Evolutionary conservation across 1,140 invertebrate genomes (phyloP).

Genomic region (Helicoverpa zea): DNA sequence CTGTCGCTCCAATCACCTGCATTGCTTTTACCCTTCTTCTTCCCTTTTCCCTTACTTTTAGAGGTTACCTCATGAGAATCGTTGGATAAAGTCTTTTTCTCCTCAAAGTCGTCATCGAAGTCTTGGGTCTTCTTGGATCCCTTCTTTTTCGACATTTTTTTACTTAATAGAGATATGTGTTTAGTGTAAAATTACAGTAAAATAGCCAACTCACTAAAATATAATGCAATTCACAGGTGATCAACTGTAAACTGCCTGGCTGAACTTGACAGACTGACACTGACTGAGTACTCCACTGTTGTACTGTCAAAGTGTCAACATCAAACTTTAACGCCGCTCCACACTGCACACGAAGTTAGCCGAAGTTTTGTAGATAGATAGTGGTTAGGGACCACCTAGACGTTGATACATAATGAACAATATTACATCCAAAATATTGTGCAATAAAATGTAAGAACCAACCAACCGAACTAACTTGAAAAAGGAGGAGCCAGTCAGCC

Average conservation of each 20-base stretch:
- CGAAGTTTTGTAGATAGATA: too few relatives aligned
- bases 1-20: constrained; percentile 86
- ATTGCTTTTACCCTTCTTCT: constrained; percentile 85
- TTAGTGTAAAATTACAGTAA: neutral
- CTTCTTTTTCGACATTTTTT: constrained; percentile 88
- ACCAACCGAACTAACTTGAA: too few relatives aligned
- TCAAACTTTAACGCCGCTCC: too few relatives aligned
- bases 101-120: constrained; percentile 87
- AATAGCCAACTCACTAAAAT: constrained; percentile 27
- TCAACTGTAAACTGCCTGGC: neutral
- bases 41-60: constrained; percentile 83
- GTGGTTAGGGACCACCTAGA: too few relatives aligned
- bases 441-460: too few relatives aligned
- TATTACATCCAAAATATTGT: too few relatives aligned
- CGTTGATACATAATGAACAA: too few relatives aligned
- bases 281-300: too few relatives aligned
- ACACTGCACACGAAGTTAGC: too few relatives aligned
- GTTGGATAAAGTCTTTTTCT: constrained; percentile 72
- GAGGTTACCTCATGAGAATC: constrained; percentile 85
- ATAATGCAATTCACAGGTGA: neutral
- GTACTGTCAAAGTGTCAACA: too few relatives aligned
- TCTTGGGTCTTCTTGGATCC: constrained; percentile 89
- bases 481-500: too few relatives aligned
- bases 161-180: constrained; percentile 20
- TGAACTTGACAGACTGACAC: neutral